These are phyloP conservation scores for Osmerus mordax DNA, from an alignment of 2,113 vertebrate genomes.

Conservation along the genomic window DNA sequence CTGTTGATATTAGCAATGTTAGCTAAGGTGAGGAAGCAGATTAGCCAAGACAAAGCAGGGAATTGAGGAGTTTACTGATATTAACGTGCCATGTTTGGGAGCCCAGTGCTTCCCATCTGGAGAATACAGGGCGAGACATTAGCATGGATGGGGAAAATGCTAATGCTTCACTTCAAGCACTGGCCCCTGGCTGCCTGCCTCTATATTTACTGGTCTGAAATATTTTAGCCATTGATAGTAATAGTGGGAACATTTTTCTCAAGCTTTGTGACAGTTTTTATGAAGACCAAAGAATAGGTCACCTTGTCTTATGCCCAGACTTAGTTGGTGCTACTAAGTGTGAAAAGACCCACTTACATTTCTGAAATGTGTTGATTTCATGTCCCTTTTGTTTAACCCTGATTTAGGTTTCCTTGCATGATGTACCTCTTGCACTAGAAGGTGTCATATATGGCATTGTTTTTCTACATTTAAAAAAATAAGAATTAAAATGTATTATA, in stretches of 20 bases:
- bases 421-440: not conserved
- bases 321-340: not conserved
- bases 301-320: not conserved
- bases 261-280: conserved; percentile 24
- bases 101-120: conserved; percentile 58
- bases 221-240: conserved; percentile 48
- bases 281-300: not conserved
- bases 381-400: not conserved
- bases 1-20: conserved; percentile 81
- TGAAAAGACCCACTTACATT: not conserved
- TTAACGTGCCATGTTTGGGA: conserved; percentile 65
- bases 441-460: no score
- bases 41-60: conserved; percentile 71
- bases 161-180: conserved; percentile 69
- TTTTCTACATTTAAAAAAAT: no score
- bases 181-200: conserved; percentile 52
- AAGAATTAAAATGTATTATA: no score
- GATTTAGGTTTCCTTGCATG: not conserved
- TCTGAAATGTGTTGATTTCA: not conserved
- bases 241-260: conserved; percentile 24
- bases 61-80: conserved; percentile 66
- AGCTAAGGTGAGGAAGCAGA: conserved; percentile 79
- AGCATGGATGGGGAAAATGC: conserved; percentile 68
- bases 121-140: conserved; percentile 73
- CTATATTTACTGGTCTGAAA: conserved; percentile 57